Evolutionary conservation across 2,888 invertebrate genomes (phyloP), one percentile per base, ranked within the genome.

Genomic region (Ecliptopera silaceata): DNA sequence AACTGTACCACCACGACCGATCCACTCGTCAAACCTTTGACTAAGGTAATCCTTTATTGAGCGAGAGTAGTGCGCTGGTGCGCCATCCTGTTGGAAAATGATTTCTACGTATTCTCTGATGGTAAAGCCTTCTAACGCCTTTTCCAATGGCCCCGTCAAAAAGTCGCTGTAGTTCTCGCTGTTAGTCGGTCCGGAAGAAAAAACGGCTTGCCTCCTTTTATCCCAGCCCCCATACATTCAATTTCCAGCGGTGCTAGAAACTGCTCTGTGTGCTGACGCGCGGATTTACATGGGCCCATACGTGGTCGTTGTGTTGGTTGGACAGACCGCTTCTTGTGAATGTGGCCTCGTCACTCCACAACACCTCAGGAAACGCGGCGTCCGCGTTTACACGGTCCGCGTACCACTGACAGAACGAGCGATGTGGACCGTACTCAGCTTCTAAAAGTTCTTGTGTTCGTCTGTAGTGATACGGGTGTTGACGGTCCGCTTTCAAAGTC

Each of bases 241-340:
- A 1, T 1, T 11, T n/a, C 32, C 32, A 32, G n/a, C 32, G 32
- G n/a, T 32, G 32, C n/a, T 32, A n/a, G n/a, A 43, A 50, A 5
- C 22, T 43, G 34, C 22, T 26, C 32, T 43, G 29, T 3, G 15
- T 3, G 26, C 6, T 12, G 12, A n/a, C 34, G 43, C 26, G 50
- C 10, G 42, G 36, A 10, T 50, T 50, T 4, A 10, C 22, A 15
- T 34, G 42, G 2, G 50, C 34, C 50, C 50, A 50, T 0, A 43
- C 20, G 36, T 43, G 50, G 0, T 34, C 36, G 18, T 36, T 43
- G 36, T 50, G 50, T 6, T 11, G 20, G 17, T 36, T 43, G 15
- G 26, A 32, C 8, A 50, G 1, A 8, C 42, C 32, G 17, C 1
- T 22, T 12, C 49, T 10, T 4, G 48, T 31, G 42, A 32, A 32